Conservation (phyloP, 2,888 invertebrate genomes). For the Pheosia tremula region DNA sequence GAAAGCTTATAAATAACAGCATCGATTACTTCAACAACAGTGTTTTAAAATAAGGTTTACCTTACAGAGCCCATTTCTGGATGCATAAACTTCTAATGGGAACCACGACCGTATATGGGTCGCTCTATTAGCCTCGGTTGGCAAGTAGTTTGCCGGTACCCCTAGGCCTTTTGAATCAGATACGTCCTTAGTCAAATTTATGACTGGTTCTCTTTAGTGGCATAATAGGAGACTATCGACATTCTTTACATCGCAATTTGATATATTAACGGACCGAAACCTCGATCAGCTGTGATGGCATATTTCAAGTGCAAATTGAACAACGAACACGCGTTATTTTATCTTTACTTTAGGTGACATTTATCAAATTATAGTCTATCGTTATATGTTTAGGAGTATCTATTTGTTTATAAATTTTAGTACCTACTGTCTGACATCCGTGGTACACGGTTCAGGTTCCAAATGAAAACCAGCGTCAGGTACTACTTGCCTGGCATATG, state of each 20-base stretch:
- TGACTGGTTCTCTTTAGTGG: background rate
- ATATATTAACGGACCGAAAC: background rate
- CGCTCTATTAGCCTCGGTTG: constrained; percentile 1
- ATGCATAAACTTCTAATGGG: background rate
- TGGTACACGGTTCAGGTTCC: no score
- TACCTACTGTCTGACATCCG: no score
- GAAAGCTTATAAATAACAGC: background rate
- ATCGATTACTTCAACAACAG: background rate
- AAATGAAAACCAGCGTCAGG: no score
- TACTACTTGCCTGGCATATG: no score
- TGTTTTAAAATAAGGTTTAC: background rate
- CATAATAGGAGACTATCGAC: background rate
- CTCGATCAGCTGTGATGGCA: background rate
- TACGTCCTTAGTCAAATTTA: background rate
- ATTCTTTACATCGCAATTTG: background rate
- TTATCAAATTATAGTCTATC: background rate
- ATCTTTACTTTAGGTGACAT: background rate
- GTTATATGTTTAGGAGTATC: no score
- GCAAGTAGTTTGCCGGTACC: background rate
- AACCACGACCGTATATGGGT: background rate
- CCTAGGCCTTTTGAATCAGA: constrained; percentile 4
- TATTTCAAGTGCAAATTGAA: background rate
- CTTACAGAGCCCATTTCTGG: background rate
- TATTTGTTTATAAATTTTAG: no score
- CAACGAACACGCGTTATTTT: background rate